Evolutionary conservation across 2,888 invertebrate genomes (phyloP).

Genomic region (Rhabditoides inermis): DNA sequence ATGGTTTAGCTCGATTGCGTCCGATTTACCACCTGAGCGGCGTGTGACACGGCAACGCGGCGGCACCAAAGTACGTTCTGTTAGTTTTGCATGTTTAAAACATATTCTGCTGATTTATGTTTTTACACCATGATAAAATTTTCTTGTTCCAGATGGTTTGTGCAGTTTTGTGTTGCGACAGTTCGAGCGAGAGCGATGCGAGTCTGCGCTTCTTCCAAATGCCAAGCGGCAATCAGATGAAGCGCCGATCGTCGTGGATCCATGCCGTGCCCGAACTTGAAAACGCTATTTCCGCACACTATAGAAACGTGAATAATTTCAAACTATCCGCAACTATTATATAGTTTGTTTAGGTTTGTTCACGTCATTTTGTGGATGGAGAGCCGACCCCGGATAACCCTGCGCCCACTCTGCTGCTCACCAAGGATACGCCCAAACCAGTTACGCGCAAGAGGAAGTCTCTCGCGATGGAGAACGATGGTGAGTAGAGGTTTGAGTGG

Average conservation of each 20-base stretch:
- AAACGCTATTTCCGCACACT: neutral
- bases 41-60: too few species aligned
- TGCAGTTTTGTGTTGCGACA: neutral
- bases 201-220: neutral
- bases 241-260: neutral
- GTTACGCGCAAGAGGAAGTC: too few species aligned
- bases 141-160: neutral
- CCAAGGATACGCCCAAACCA: too few species aligned
- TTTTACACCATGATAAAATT: too few species aligned
- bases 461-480: too few species aligned
- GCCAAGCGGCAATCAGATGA: neutral
- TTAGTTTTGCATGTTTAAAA: too few species aligned
- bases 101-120: too few species aligned
- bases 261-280: neutral
- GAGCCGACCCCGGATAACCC: neutral
- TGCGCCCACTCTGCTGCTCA: neutral
- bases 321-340: neutral
- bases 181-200: neutral
- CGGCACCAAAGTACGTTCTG: too few species aligned
- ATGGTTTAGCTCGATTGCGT: too few species aligned
- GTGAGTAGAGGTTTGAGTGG: too few species aligned
- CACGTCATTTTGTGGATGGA: conserved; percentile 3
- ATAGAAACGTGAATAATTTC: neutral
- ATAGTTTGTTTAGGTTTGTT: conserved; percentile 3
- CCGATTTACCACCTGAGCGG: too few species aligned